Conservation (phyloP, 1,140 invertebrate species). For the Drosophila obscura region DNA sequence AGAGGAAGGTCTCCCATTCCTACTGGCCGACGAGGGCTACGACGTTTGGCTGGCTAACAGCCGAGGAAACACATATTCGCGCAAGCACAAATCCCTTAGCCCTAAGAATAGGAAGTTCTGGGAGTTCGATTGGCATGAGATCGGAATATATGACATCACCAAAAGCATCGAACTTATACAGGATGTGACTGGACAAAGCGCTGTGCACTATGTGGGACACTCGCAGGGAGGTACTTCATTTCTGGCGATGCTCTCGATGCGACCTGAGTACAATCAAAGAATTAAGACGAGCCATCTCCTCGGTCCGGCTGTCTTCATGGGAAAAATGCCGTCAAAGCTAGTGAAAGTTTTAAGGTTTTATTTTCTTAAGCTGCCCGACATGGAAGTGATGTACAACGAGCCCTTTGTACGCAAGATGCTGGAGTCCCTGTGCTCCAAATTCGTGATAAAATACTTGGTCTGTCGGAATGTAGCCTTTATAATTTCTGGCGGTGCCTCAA, state of each 20-base stretch:
- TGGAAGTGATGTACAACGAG: not conserved
- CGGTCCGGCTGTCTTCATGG: not conserved
- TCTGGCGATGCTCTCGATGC: constrained; percentile 12
- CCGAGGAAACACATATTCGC: constrained; percentile 21
- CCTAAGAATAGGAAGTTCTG: not conserved
- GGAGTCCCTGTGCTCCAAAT: no score
- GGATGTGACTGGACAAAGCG: not conserved
- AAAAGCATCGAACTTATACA: constrained; percentile 14
- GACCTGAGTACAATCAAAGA: constrained; percentile 12
- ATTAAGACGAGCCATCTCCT: constrained; percentile 1
- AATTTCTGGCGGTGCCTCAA: not conserved
- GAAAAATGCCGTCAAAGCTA: not conserved
- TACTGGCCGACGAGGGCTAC: constrained; percentile 88
- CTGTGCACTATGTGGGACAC: constrained; percentile 29
- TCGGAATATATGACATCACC: constrained; percentile 23
- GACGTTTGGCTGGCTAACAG: constrained; percentile 86
- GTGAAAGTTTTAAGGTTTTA: no score
- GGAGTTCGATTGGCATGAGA: constrained; percentile 27
- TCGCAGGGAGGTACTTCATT: constrained; percentile 24
- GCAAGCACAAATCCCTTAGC: not conserved
- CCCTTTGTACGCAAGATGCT: not conserved
- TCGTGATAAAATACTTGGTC: not conserved
- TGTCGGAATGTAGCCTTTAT: not conserved
- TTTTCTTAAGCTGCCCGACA: not conserved
- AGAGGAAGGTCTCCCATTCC: constrained; percentile 84